Evolutionary conservation across 2,797 vertebrate species (phyloP).

Genomic region (Squalus acanthias): DNA sequence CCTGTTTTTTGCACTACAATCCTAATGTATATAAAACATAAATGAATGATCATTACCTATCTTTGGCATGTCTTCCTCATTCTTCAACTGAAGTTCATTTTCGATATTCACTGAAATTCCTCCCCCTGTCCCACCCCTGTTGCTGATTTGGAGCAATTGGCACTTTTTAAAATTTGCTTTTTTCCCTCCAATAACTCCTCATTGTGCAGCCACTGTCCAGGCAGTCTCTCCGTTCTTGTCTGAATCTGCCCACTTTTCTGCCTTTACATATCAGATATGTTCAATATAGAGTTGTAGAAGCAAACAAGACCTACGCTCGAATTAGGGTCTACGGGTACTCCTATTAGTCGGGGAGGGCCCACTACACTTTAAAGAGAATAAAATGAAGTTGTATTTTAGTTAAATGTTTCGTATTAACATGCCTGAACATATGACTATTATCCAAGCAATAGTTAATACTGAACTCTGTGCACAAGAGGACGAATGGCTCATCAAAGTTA

Average conservation of each 20-base stretch:
- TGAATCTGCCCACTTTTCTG: slow-evolving; percentile 18
- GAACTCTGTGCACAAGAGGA: not conserved
- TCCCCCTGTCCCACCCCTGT: slow-evolving; percentile 12
- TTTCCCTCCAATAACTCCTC: not conserved
- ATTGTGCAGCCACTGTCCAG: slow-evolving; percentile 19
- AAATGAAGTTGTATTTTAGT: slow-evolving; percentile 27
- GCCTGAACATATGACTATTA: not conserved
- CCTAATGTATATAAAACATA: not conserved
- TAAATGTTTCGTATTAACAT: not conserved
- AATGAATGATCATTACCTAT: slow-evolving; percentile 7
- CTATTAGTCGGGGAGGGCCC: not conserved
- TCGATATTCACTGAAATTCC: not conserved
- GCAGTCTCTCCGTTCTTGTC: not conserved
- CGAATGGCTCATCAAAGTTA: not conserved
- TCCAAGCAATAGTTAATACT: not conserved
- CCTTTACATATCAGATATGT: not conserved
- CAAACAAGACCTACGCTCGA: not conserved
- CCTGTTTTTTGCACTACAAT: not conserved
- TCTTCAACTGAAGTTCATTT: slow-evolving; percentile 9
- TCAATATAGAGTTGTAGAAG: not conserved
- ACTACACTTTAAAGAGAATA: slow-evolving; percentile 24
- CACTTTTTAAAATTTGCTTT: not conserved
- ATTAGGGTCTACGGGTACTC: not conserved
- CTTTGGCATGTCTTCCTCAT: slow-evolving; percentile 10
- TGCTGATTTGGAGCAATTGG: not conserved